Evolutionary conservation across 2,797 vertebrate genomes (phyloP), one percentile per base, ranked within the genome.

Genomic region (Pseudopleuronectes americanus): DNA sequence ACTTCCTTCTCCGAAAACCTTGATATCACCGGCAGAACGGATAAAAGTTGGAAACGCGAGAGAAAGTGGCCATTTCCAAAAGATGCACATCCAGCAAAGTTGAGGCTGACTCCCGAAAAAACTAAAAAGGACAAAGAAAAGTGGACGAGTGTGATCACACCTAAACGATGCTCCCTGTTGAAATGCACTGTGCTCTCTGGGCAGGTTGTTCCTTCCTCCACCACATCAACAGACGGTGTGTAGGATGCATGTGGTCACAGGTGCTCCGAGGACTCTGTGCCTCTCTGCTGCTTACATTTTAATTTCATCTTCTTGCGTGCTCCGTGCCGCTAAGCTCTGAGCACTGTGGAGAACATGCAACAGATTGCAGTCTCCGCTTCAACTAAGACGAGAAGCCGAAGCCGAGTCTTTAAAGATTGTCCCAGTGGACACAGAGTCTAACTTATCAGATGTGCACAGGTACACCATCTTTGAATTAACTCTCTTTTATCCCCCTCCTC

Each of bases 221-320:
- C 38, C 38, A 19, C 54, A 68, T 58, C 57, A 74, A 56, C 84
- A 90, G 76, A 88, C 83, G 80, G 67, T 60, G 2, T 48, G 80
- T 82, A 64, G 84, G 71, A 66, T 76, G 71, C 56, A 64, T 6
- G 57, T 61, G 64, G 80, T 78, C 61, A 74, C 76, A 79, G 60
- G 65, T 82, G 61, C 52, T 55, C 59, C 38, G 71, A 72, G 65
- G 49, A 52, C 3, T 66, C 57, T 8, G 31, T 31, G 43, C 19
- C 56, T 56, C 65, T 56, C 53, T 61, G 49, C 66, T 70, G 55
- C 71, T 80, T 67, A 55, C 68, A 81, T 74, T 68, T 51, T 62
- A 33, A 83, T 80, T 88, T 83, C 49, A 80, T 64, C 59, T 72
- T 67, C 53, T 52, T 65, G 47, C 48, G 53, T 67, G 47, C 48